Conservation (phyloP, 2,113 vertebrate species). For the Hirundichthys speculiger region DNA sequence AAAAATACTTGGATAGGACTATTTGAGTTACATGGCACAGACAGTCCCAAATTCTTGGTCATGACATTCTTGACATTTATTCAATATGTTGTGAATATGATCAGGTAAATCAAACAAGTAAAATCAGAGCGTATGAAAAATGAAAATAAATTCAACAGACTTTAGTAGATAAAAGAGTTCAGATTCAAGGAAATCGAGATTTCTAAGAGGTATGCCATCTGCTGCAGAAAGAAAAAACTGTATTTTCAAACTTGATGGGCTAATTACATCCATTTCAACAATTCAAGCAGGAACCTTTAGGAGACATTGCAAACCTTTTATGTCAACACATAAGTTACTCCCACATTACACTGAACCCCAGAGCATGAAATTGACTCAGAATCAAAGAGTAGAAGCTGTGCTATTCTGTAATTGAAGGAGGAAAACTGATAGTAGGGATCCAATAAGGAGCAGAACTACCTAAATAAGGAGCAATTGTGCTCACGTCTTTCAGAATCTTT, state of each 20-base stretch:
- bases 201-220: background rate
- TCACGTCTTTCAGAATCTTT: slow-evolving; percentile 4
- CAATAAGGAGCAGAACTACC: background rate
- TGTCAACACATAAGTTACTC: slow-evolving; percentile 17
- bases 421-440: slow-evolving; percentile 8
- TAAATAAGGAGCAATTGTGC: background rate
- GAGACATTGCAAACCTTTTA: slow-evolving; percentile 23
- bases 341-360: slow-evolving; percentile 37
- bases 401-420: slow-evolving; percentile 13
- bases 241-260: slow-evolving; percentile 15
- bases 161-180: too few species aligned
- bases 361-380: slow-evolving; percentile 51
- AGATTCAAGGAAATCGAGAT: slow-evolving; percentile 18
- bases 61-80: slow-evolving; percentile 35
- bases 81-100: slow-evolving; percentile 26
- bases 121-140: too few species aligned
- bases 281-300: background rate
- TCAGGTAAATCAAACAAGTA: slow-evolving; percentile 3
- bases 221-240: slow-evolving; percentile 1
- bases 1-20: slow-evolving; percentile 60
- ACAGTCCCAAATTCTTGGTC: slow-evolving; percentile 20
- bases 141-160: slow-evolving; percentile 8
- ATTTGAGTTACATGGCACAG: slow-evolving; percentile 34
- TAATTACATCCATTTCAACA: slow-evolving; percentile 34
- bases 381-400: slow-evolving; percentile 30